Evolutionary conservation across 30 jellyfish, hydroid and myxozoan species (phyloP).

Genomic region (Sanderia malayensis): DNA sequence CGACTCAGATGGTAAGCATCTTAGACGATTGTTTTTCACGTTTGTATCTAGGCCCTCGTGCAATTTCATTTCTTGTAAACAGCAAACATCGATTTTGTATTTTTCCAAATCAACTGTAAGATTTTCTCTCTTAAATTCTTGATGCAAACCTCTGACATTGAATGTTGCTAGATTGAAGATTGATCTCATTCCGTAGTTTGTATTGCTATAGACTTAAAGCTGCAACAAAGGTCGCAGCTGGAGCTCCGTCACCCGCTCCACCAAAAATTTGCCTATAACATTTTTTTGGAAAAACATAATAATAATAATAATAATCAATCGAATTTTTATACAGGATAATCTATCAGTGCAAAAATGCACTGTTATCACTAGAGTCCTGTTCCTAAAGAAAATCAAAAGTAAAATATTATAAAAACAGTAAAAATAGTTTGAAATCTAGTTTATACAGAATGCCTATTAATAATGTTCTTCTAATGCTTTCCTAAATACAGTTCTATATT

Average conservation of each 20-base stretch:
- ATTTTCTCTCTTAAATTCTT: not conserved
- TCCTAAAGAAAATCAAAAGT: not conserved
- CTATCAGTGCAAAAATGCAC: not conserved
- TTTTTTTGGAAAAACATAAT: not conserved
- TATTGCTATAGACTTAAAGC: too few species aligned
- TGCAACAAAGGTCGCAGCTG: too few species aligned
- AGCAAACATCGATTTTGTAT: not conserved
- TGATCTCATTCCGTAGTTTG: too few species aligned
- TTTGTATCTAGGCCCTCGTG: not conserved
- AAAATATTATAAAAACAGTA: not conserved
- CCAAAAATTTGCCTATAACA: too few species aligned
- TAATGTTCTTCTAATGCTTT: constrained; percentile 1
- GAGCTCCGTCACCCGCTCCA: too few species aligned
- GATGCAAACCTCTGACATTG: not conserved
- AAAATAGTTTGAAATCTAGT: not conserved
- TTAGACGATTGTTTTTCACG: not conserved
- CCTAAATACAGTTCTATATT: not conserved
- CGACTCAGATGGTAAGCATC: not conserved
- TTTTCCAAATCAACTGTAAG: not conserved
- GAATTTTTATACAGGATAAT: not conserved
- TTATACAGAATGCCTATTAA: not conserved
- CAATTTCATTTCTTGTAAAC: not conserved
- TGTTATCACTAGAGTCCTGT: constrained; percentile 2
- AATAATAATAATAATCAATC: not conserved
- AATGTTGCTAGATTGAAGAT: too few species aligned